phyloP scores from a whole-genome alignment of 2,797 vertebrate species.

The Platyrinchus mystaceus region DNA sequence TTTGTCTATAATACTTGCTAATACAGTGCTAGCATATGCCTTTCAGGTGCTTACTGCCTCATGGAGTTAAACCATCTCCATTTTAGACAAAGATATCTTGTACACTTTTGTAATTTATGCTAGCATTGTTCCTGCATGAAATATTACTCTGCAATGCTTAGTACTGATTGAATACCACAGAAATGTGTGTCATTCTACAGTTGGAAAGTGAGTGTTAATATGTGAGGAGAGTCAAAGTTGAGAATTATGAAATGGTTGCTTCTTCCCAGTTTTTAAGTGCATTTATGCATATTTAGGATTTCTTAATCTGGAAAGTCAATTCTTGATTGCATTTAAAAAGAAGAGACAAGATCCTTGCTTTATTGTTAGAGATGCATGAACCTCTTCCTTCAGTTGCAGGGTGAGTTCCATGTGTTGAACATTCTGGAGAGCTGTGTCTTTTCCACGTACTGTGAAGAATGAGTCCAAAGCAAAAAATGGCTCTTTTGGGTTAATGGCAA shows the following conservation, averaged over 20 bases:
- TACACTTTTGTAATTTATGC: neutral
- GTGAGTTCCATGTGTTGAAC: neutral
- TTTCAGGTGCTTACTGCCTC: neutral
- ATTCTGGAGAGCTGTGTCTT: neutral
- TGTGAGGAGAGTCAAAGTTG: neutral
- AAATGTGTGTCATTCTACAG: neutral
- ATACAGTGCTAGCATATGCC: fast-evolving
- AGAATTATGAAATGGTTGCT: neutral
- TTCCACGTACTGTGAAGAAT: neutral
- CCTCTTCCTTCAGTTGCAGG: neutral
- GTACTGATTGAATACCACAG: neutral
- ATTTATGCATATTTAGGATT: neutral
- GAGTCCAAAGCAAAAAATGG: neutral
- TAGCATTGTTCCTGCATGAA: neutral
- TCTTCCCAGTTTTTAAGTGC: neutral
- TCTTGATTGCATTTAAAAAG: neutral
- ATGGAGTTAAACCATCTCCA: neutral
- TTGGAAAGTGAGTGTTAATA: neutral
- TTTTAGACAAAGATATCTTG: neutral
- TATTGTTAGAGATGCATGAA: neutral
- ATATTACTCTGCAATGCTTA: neutral
- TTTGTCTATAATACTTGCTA: neutral
- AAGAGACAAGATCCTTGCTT: neutral
- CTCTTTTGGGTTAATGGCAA: neutral
- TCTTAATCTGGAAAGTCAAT: neutral